A percentile compares a stretch with the other conserved stretches of the same genome.
These are phyloP conservation scores for Cephus spinipes DNA, from an alignment of 2,888 invertebrate species.

Conservation along the genomic window DNA sequence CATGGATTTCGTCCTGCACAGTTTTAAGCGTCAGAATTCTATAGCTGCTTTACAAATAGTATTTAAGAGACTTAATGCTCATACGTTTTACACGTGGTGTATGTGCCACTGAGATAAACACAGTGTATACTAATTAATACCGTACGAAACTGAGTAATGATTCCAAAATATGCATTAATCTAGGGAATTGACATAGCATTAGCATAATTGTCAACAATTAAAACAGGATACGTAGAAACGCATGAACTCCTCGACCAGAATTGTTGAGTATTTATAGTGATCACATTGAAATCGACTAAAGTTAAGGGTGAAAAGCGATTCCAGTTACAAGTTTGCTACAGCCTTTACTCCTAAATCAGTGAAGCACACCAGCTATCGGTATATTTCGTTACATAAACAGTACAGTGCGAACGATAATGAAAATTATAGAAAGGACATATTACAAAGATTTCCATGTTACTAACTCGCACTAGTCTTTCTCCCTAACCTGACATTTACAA, in stretches of 20 bases:
- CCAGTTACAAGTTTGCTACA: not conserved
- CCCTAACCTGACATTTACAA: not conserved
- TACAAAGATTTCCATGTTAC: not conserved
- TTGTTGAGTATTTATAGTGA: not conserved
- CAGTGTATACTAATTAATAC: not conserved
- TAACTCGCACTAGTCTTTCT: not conserved
- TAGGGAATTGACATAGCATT: not conserved
- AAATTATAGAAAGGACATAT: not conserved
- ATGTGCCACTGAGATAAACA: not conserved
- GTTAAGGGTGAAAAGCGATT: not conserved
- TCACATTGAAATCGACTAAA: not conserved
- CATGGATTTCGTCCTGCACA: not conserved
- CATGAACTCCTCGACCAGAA: not conserved
- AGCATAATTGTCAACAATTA: not conserved
- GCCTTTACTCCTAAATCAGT: not conserved
- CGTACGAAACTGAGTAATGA: not conserved
- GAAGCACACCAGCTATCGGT: not conserved
- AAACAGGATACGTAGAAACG: not conserved
- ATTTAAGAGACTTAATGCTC: not conserved
- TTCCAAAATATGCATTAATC: not conserved
- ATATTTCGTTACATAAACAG: not conserved
- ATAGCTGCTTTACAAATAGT: not conserved
- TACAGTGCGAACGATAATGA: not conserved
- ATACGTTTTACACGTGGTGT: not conserved
- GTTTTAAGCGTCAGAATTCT: not conserved